These are phyloP conservation scores for Pinctada fucata DNA, from an alignment of 2,888 invertebrate genomes.

Conservation along the genomic window DNA sequence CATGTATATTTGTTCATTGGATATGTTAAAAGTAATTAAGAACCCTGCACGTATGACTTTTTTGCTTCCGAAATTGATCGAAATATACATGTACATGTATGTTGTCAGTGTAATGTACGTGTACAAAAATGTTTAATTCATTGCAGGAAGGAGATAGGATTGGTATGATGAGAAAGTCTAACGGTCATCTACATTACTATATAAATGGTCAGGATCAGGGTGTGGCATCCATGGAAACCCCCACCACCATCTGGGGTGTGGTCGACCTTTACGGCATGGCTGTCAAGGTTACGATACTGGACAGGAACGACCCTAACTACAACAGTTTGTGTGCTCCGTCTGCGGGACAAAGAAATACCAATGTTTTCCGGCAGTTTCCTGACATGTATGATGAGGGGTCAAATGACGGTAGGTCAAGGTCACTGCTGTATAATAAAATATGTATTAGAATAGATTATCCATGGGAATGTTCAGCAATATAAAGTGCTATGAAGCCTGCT, in stretches of 20 bases:
- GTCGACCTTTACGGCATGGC: constrained; percentile 89
- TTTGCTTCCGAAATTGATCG: no score
- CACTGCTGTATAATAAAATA: neutral
- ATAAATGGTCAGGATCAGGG: constrained; percentile 92
- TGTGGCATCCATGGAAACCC: constrained; percentile 89
- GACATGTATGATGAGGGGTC: constrained; percentile 64
- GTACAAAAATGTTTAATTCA: neutral
- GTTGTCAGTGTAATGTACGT: no score
- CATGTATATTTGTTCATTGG: no score
- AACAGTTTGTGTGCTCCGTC: constrained; percentile 53
- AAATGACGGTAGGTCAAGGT: constrained; percentile 46
- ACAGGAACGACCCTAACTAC: constrained; percentile 65
- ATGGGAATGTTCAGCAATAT: no score
- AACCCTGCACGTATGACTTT: no score
- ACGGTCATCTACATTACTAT: constrained; percentile 92
- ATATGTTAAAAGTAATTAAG: no score
- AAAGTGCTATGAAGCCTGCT: neutral
- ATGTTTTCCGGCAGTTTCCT: constrained; percentile 61
- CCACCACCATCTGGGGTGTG: constrained; percentile 92
- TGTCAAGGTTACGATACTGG: constrained; percentile 75
- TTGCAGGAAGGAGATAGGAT: constrained; percentile 91
- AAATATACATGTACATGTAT: no score
- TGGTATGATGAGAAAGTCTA: constrained; percentile 91
- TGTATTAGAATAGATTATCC: neutral
- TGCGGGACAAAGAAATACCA: constrained; percentile 45